Conservation (phyloP, 2,888 invertebrate species). For the Bhutanitis thaidina region DNA sequence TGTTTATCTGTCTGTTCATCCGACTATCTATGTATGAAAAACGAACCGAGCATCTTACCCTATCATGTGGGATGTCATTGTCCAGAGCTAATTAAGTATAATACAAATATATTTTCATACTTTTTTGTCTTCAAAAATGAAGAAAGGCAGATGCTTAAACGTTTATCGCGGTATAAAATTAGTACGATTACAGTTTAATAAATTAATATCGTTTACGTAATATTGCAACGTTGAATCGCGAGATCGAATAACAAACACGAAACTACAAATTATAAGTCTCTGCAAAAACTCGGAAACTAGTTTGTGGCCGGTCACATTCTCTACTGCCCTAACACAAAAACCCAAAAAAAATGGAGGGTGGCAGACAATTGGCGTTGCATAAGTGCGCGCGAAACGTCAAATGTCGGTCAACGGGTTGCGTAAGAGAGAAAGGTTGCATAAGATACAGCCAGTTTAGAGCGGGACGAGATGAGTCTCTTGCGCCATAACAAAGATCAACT, state of each 20-base stretch:
- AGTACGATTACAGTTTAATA: too few relatives aligned
- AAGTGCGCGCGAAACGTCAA: conserved; percentile 48
- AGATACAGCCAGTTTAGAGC: conserved; percentile 53
- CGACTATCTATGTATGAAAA: too few relatives aligned
- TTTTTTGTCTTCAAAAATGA: too few relatives aligned
- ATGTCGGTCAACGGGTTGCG: conserved; percentile 72
- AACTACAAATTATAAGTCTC: background rate
- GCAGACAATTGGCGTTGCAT: conserved; percentile 58
- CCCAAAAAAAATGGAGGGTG: conserved; percentile 18
- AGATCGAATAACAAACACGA: background rate
- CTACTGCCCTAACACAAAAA: conserved; percentile 14
- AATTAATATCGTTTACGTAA: too few relatives aligned
- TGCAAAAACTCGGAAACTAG: conserved; percentile 7
- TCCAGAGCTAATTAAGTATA: too few relatives aligned
- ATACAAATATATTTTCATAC: too few relatives aligned
- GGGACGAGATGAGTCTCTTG: conserved; percentile 68
- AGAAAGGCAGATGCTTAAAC: too few relatives aligned
- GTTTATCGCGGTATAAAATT: too few relatives aligned
- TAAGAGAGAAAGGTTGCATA: conserved; percentile 76
- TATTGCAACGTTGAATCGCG: too few relatives aligned
- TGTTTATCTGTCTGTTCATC: too few relatives aligned
- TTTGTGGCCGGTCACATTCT: background rate
- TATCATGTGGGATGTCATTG: too few relatives aligned
- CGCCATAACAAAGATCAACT: conserved; percentile 44
- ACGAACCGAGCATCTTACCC: too few relatives aligned